A percentile compares a stretch with the other conserved stretches of the same genome.
Conservation (phyloP, 2,797 vertebrate genomes). For the Sphenopsis melanotis region DNA sequence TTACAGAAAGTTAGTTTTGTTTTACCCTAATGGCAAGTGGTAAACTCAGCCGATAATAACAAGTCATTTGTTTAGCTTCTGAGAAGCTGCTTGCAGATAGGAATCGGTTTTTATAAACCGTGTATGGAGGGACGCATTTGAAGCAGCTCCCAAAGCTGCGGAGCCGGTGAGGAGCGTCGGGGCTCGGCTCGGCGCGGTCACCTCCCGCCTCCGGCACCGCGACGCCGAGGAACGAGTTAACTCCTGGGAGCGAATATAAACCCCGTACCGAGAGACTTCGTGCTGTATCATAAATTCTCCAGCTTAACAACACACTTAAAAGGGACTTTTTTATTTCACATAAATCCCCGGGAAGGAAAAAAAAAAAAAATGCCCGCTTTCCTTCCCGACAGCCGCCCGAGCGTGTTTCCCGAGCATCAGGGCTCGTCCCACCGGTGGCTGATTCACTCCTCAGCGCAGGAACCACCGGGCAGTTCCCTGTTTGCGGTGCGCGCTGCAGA, state of each 20-base stretch:
- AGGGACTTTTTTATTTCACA: not conserved
- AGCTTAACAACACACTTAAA: not conserved
- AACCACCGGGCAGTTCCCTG: not conserved
- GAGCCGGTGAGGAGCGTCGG: not conserved
- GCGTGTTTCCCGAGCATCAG: not conserved
- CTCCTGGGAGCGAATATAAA: not conserved
- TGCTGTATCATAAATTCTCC: not conserved
- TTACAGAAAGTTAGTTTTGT: not conserved
- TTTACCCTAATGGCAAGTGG: not conserved
- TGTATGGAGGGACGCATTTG: not conserved
- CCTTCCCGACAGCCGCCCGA: not conserved
- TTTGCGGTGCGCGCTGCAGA: not conserved
- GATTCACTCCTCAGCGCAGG: not conserved
- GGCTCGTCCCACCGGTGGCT: not conserved
- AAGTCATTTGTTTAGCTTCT: not conserved
- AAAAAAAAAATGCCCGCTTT: not conserved
- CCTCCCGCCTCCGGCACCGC: not conserved
- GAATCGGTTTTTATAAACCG: not conserved
- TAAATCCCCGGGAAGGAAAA: not conserved
- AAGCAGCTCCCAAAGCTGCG: not conserved
- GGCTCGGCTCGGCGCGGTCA: not conserved
- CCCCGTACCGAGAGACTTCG: not conserved
- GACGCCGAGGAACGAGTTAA: not conserved
- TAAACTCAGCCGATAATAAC: not conserved
- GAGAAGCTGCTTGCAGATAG: not conserved